Evolutionary conservation across 2,797 vertebrate genomes (phyloP), one percentile per base, ranked within the genome.

Genomic region (Geotrypetes seraphini): DNA sequence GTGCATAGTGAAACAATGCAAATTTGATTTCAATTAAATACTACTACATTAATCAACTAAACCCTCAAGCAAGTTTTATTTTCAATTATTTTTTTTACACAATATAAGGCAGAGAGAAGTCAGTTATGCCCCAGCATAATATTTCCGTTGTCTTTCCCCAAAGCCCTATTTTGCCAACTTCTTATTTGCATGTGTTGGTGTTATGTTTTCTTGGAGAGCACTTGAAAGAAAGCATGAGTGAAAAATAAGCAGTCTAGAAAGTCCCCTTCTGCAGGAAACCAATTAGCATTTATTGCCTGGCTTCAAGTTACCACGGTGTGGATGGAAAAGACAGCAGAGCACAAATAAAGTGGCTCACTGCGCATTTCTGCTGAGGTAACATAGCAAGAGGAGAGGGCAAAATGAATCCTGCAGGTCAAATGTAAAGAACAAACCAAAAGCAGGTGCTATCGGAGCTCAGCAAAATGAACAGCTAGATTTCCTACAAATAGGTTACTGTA

Each of bases 281-380:
- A 69, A 76, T 71, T 76, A 76, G 67, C 73, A 76, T 76, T 76
- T 76, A 71, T 76, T 70, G 71, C 63, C 35, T 25, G 1, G 57
- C 52, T 59, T 74, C 67, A 36, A 29, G 43, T 74, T 74, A 62
- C 71, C 22, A 22, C 47, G 44, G 63, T 50, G 7, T 50, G 60
- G 64, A 63, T 62, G 52, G 53, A 66, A 69, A 67, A 51, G 65
- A 53, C 39, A 46, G 47, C 39, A 47, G 44, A 47, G 60, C 62
- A 65, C 65, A 47, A 10, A 54, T 56, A 57, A 63, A 65, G 52
- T 56, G 53, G 46, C 36, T 51, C 39, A 50, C 46, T 58, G 48
- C 34, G 37, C 40, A 39, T 16, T 28, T 28, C 35, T 22, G 39
- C 57, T 50, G 31, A 68, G 62, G 44, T 45, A 36, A 25, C 39